These are phyloP conservation scores for Heterochromis multidens DNA, from an alignment of 2,113 vertebrate species.

Conservation along the genomic window DNA sequence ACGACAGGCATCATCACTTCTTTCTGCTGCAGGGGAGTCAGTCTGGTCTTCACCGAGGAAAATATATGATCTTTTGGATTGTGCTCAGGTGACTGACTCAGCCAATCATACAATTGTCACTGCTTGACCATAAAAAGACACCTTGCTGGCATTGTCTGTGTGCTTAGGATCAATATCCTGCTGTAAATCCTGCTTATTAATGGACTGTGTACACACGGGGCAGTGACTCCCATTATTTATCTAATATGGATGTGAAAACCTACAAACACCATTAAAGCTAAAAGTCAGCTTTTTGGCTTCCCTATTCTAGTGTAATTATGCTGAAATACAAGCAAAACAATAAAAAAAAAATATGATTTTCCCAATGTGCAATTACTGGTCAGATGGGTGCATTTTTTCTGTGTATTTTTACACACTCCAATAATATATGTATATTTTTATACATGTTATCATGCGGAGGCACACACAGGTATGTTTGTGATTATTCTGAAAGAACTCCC, in stretches of 20 bases:
- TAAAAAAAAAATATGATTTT: not conserved
- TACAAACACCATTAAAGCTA: not conserved
- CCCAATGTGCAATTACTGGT: not conserved
- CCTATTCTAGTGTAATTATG: not conserved
- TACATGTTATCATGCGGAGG: not conserved
- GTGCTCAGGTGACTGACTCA: not conserved
- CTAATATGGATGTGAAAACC: conserved; percentile 3
- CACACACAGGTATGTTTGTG: not conserved
- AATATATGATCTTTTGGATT: not conserved
- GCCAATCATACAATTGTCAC: not conserved
- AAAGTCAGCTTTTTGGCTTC: not conserved
- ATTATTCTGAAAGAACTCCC: not conserved
- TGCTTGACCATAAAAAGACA: not conserved
- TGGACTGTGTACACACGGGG: not conserved
- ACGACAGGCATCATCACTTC: not conserved
- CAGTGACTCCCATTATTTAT: not conserved
- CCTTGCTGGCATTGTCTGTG: not conserved
- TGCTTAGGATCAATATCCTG: not conserved
- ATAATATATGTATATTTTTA: not conserved
- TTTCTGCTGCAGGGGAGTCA: not conserved
- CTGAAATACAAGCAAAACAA: not conserved
- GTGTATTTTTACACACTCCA: not conserved
- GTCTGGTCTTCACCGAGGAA: conserved; percentile 2
- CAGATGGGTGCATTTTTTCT: not conserved
- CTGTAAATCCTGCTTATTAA: not conserved